A percentile compares a stretch with the other conserved stretches of the same genome.
These are phyloP conservation scores for Cirrhinus mrigala DNA, from an alignment of 2,797 vertebrate genomes.

Conservation along the genomic window DNA sequence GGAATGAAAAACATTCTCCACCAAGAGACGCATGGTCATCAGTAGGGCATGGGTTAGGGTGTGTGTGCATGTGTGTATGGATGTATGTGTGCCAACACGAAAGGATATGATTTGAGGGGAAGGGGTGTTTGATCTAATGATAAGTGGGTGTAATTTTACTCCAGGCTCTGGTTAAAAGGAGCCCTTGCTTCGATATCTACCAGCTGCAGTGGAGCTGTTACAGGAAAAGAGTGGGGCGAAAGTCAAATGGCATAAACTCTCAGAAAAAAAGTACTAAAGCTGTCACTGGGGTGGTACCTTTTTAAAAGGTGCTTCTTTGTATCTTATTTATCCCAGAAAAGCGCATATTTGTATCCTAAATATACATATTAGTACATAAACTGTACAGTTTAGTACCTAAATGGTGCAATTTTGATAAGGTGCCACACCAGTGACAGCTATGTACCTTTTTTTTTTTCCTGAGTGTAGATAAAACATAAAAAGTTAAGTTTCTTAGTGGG, in stretches of 20 bases:
- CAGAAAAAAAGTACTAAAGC: neutral
- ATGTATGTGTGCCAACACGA: conserved; percentile 49
- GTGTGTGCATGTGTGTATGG: conserved; percentile 28
- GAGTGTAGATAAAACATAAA: neutral
- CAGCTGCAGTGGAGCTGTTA: conserved; percentile 9
- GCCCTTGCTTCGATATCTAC: conserved; percentile 45
- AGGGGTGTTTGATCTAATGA: conserved; percentile 56
- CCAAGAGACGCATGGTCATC: conserved; percentile 60
- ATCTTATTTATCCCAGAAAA: neutral
- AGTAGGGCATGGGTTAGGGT: conserved; percentile 54
- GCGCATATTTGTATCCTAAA: neutral
- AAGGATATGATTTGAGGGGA: conserved; percentile 43
- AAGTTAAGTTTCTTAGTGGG: neutral
- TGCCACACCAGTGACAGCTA: neutral
- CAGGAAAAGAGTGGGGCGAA: neutral
- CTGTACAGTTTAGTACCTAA: neutral
- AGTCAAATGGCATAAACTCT: neutral
- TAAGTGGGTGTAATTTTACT: conserved; percentile 53
- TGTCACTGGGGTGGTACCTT: neutral
- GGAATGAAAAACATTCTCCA: conserved; percentile 86
- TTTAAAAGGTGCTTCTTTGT: neutral
- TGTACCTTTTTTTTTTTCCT: neutral
- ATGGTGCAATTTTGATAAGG: neutral
- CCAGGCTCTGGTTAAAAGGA: conserved; percentile 44
- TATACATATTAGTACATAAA: neutral